Evolutionary conservation across 2,888 invertebrate species (phyloP).

Genomic region (Eristalis pertinax): DNA sequence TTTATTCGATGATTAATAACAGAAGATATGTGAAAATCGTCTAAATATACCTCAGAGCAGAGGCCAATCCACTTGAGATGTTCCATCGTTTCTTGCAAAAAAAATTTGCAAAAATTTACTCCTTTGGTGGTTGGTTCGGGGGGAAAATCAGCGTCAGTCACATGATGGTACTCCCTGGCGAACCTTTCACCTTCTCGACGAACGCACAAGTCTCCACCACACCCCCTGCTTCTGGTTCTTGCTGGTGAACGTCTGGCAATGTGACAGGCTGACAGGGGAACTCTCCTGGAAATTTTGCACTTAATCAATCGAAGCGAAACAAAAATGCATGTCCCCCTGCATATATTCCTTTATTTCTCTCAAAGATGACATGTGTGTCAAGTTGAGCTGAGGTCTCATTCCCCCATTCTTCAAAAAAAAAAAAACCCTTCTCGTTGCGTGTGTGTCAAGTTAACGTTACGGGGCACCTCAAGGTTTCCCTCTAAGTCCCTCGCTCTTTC

Average conservation of each 20-base stretch:
- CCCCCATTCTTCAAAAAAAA: too few relatives aligned
- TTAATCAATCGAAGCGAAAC: not conserved
- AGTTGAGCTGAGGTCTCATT: not conserved
- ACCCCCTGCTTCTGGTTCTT: too few relatives aligned
- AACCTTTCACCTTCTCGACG: not conserved
- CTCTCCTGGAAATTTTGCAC: not conserved
- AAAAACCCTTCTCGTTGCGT: too few relatives aligned
- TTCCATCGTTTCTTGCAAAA: not conserved
- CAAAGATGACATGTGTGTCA: not conserved
- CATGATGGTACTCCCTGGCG: not conserved
- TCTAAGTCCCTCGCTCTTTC: too few relatives aligned
- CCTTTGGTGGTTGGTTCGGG: too few relatives aligned
- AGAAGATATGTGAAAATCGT: conserved; percentile 14
- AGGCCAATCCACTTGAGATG: conserved; percentile 7
- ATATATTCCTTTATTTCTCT: too few relatives aligned
- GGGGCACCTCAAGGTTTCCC: not conserved
- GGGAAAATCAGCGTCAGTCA: not conserved
- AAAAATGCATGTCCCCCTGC: not conserved
- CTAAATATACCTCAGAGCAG: conserved; percentile 17
- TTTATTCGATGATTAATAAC: conserved; percentile 30
- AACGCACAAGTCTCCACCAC: not conserved
- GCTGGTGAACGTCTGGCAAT: not conserved
- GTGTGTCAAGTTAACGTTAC: not conserved
- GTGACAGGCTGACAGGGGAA: not conserved
- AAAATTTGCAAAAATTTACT: too few relatives aligned